These are phyloP conservation scores for Cecidostiba fungosa DNA, from an alignment of 2,888 invertebrate genomes.

Conservation along the genomic window DNA sequence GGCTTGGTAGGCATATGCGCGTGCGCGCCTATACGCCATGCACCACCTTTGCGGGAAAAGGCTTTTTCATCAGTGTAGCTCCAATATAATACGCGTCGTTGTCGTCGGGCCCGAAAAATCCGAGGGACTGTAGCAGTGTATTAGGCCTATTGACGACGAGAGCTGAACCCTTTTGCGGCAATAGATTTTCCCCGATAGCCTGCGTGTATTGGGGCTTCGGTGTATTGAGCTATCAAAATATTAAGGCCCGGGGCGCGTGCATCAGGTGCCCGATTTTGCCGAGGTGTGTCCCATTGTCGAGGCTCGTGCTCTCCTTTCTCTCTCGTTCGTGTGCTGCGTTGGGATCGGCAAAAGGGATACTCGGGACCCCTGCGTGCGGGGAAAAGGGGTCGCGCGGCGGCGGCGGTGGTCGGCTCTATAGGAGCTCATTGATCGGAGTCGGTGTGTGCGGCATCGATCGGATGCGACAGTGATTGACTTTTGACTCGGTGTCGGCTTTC, in stretches of 20 bases:
- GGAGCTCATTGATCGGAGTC: conserved; percentile 63
- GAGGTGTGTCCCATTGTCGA: conserved; percentile 62
- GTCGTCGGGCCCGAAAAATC: neutral
- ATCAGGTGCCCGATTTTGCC: conserved; percentile 70
- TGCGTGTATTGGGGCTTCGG: conserved; percentile 70
- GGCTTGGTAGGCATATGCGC: conserved; percentile 66
- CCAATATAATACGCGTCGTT: neutral
- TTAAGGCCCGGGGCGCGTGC: conserved; percentile 71
- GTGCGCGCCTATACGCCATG: conserved; percentile 45
- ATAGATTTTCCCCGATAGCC: conserved; percentile 75
- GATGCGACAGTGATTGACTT: conserved; percentile 66
- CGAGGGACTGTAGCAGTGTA: neutral
- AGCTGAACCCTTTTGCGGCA: conserved; percentile 61
- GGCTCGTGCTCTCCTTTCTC: conserved; percentile 56
- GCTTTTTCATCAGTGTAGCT: conserved; percentile 49
- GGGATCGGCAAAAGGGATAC: neutral
- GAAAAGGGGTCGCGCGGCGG: conserved; percentile 65
- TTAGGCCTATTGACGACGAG: no score
- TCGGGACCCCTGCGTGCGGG: no score
- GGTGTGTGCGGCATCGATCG: conserved; percentile 49
- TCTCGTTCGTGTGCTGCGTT: conserved; percentile 11
- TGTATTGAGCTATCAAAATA: conserved; percentile 80
- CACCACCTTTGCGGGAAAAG: conserved; percentile 61
- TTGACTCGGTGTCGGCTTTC: conserved; percentile 57
- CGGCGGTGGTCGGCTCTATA: conserved; percentile 51